Conservation (phyloP, 2,888 invertebrate genomes). For the Amblyjoppa proteus region DNA sequence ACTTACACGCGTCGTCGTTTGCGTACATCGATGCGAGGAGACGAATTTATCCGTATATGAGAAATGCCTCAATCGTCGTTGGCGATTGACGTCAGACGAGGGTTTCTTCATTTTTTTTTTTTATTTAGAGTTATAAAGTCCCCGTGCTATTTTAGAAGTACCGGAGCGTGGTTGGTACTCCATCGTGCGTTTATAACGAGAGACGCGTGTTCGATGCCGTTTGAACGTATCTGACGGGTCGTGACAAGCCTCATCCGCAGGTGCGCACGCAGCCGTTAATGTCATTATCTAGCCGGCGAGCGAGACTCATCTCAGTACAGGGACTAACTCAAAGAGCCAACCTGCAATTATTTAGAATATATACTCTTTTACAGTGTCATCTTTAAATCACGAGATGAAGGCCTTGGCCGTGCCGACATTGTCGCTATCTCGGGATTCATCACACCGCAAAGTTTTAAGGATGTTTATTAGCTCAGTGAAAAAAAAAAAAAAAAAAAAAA, state of each 20-base stretch:
- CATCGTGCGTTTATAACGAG: conserved; percentile 29
- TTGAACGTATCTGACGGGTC: conserved; percentile 59
- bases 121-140: background rate
- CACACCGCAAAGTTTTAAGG: conserved; percentile 19
- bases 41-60: background rate
- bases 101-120: background rate
- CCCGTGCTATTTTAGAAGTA: conserved; percentile 16
- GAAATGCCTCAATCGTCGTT: conserved; percentile 20
- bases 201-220: conserved; percentile 59
- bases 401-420: conserved; percentile 12
- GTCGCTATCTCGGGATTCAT: conserved; percentile 21
- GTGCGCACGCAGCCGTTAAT: conserved; percentile 19
- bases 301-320: conserved; percentile 1
- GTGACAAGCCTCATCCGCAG: conserved; percentile 57
- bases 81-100: conserved; percentile 47
- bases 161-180: conserved; percentile 2
- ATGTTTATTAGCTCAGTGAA: conserved; percentile 4
- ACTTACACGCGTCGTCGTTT: background rate
- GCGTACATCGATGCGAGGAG: background rate
- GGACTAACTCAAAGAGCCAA: conserved; percentile 13
- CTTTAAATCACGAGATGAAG: conserved; percentile 8
- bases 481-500: background rate
- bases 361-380: background rate
- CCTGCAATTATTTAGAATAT: conserved; percentile 23
- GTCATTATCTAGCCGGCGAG: conserved; percentile 28